These are phyloP conservation scores for Spinus pinus DNA, from an alignment of 2,797 vertebrate genomes.

Conservation along the genomic window DNA sequence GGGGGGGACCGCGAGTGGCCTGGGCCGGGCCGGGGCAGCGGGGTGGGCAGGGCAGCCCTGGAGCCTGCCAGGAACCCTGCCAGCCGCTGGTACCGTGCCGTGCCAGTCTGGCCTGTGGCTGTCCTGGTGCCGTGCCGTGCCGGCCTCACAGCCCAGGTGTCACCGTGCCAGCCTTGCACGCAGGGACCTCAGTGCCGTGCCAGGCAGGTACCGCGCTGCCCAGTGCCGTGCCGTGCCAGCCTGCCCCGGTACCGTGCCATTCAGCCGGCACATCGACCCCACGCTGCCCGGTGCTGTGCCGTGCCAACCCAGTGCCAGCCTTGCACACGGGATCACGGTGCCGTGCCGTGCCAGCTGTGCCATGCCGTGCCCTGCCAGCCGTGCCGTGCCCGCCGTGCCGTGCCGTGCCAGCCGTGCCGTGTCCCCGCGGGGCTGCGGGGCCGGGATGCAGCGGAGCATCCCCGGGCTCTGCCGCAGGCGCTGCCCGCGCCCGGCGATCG, in stretches of 20 bases:
- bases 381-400: too few relatives aligned
- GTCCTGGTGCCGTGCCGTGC: background rate
- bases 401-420: background rate
- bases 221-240: background rate
- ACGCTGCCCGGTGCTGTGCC: background rate
- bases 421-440: background rate
- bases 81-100: background rate
- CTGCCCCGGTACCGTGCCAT: background rate
- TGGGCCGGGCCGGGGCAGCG: background rate
- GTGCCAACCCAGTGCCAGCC: background rate
- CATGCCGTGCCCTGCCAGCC: too few relatives aligned
- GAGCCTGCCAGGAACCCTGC: background rate
- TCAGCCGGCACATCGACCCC: background rate
- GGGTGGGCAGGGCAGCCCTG: background rate
- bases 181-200: background rate
- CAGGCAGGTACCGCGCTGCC: background rate
- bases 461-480: background rate
- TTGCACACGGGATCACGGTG: background rate
- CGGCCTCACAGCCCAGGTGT: background rate
- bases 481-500: background rate
- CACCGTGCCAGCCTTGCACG: background rate
- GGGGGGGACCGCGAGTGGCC: fast-evolving
- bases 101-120: background rate
- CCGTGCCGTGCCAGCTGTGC: background rate
- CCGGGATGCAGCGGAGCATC: background rate